Percentiles rank a stretch among this genome's conserved stretches.
Evolutionary conservation across 2,797 vertebrate genomes (phyloP).

Genomic region (Apogon talboti): DNA sequence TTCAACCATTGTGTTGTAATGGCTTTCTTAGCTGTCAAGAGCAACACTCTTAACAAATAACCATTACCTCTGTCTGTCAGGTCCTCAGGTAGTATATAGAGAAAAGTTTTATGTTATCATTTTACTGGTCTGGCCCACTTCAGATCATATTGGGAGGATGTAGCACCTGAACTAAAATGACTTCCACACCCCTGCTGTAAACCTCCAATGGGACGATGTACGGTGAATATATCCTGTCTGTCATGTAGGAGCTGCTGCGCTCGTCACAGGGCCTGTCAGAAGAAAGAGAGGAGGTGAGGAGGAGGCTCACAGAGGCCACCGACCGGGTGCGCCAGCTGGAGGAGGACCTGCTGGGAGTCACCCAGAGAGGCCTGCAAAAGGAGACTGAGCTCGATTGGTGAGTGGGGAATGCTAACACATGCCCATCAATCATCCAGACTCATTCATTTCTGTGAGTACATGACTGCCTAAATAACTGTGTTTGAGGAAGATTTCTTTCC

Average conservation of each 20-base stretch:
- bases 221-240: slow-evolving; percentile 6
- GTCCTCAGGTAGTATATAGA: too few species aligned
- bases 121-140: too few species aligned
- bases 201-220: too few species aligned
- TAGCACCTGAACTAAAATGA: too few species aligned
- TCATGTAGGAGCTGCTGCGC: slow-evolving; percentile 81
- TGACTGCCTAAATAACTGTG: slow-evolving; percentile 9
- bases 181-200: too few species aligned
- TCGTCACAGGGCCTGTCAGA: slow-evolving; percentile 87
- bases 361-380: slow-evolving; percentile 93
- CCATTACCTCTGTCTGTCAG: too few species aligned
- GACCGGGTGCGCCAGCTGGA: slow-evolving; percentile 92
- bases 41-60: too few species aligned
- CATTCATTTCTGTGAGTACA: slow-evolving; percentile 2
- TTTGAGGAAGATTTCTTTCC: slow-evolving; percentile 14
- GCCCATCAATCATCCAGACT: slow-evolving; percentile 30
- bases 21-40: too few species aligned
- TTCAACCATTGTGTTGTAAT: too few species aligned
- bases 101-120: too few species aligned
- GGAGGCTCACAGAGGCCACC: slow-evolving; percentile 86
- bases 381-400: slow-evolving; percentile 96
- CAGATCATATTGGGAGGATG: too few species aligned
- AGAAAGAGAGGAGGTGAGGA: slow-evolving; percentile 90
- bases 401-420: slow-evolving; percentile 39
- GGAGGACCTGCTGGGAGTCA: slow-evolving; percentile 89